Base-by-base conservation (phyloP, 2,888 invertebrate genomes). In the Protodeltote pygarga region DNA sequence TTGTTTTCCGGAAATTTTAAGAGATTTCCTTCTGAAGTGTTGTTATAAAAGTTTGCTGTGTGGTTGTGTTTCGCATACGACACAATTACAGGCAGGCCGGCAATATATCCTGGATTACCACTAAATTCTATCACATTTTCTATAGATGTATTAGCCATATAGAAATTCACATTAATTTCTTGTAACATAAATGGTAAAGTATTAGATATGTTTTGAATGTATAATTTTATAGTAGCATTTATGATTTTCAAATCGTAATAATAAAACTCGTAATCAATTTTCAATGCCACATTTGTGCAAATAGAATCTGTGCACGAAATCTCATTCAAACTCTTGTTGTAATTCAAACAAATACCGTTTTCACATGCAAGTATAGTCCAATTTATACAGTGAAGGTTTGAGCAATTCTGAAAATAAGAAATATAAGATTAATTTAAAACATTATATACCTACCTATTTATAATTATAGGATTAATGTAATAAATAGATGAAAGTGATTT, bases 61-160 rank as follows among this genome's bases (percentile, higher is more conserved):
- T 84, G 72, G 60, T 92, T 84, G 21, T 49, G 69, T 53, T 76
- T 68, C 19, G 77, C 66, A 37, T 66, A 78, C 27, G 91, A 93
- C 17, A 79, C 76, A 42, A 94, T 80, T 19, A 97, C 83, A 0
- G 96, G 96, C 62, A 94, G 93, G 4, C 95, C 94, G 2, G 86
- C 65, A 3, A 94, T 73, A 71, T 97, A 97, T 2, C 97, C 97
- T 1, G 96, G 96, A 79, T 95, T 95, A 2, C 97, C 97, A 84
- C 97, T 97, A 9, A 92, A 67, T 54, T 73, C 65, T 19, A 86
- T 48, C 21, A 85, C 53, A 11, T 69, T 52, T 1, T 83, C 77
- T n/a, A 68, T 63, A 0, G 85, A 75, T 27, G 71, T 64, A 54
- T 88, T 87, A 4, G 75, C 63, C 42, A 90, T 66, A 37, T 80